phyloP scores from a whole-genome alignment of 2,888 invertebrate genomes.

The Myathropa florea region DNA sequence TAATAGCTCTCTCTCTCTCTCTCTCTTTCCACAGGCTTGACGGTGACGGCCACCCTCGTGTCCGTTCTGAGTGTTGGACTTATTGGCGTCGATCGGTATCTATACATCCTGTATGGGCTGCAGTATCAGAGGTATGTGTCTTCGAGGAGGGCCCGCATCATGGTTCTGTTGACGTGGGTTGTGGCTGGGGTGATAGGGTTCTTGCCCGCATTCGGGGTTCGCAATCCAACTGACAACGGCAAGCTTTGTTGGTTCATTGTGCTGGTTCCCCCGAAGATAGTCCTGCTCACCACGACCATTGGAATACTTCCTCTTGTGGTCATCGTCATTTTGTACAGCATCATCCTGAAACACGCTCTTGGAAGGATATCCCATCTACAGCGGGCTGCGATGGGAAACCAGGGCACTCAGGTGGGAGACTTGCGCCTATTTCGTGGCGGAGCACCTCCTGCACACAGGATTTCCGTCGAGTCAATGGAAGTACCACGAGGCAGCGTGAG shows the following conservation, averaged over 20 bases:
- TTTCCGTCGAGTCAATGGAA: neutral
- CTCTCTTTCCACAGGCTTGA: constrained; percentile 81
- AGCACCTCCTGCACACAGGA: neutral
- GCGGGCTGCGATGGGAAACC: constrained; percentile 77
- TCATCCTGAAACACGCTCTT: constrained; percentile 83
- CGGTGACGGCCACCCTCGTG: constrained; percentile 84
- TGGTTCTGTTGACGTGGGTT: constrained; percentile 83
- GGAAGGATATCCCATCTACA: constrained; percentile 82
- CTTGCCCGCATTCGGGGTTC: constrained; percentile 84
- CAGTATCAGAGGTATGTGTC: constrained; percentile 85
- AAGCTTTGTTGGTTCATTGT: constrained; percentile 83
- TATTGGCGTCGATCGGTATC: constrained; percentile 85
- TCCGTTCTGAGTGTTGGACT: constrained; percentile 85
- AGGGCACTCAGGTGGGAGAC: constrained; percentile 76
- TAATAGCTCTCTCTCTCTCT: neutral
- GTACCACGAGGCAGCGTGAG: constrained; percentile 25
- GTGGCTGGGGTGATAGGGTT: constrained; percentile 83
- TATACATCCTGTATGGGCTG: constrained; percentile 85
- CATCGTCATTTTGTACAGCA: constrained; percentile 82
- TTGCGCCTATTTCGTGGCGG: constrained; percentile 75
- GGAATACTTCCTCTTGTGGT: constrained; percentile 82
- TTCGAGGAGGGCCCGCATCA: constrained; percentile 82
- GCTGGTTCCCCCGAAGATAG: constrained; percentile 82
- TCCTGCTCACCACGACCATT: constrained; percentile 82
- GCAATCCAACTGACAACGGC: constrained; percentile 82